Evolutionary conservation across 2,888 invertebrate genomes (phyloP).

Genomic region (Rhabditoides inermis): DNA sequence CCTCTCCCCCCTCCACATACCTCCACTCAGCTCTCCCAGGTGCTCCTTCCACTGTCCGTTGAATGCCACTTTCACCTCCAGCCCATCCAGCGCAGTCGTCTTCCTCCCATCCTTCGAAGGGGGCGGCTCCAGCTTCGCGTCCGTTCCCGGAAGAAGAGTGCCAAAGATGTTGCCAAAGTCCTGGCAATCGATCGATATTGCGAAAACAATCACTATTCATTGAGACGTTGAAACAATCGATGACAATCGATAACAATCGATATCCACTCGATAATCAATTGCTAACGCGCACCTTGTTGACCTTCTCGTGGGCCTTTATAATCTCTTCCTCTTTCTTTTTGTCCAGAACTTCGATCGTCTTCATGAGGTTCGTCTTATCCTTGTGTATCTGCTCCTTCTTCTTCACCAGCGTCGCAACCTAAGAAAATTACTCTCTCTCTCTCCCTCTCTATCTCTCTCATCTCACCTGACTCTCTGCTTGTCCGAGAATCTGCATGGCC

Average conservation of each 20-base stretch:
- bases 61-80: slow-evolving; percentile 82
- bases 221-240: slow-evolving; percentile 7
- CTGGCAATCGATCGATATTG: slow-evolving; percentile 30
- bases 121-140: slow-evolving; percentile 71
- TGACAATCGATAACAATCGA: slow-evolving; percentile 5
- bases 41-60: slow-evolving; percentile 91
- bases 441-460: no score
- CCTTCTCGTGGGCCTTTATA: slow-evolving; percentile 70
- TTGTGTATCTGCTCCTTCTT: slow-evolving; percentile 68
- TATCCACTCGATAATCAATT: no score
- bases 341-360: slow-evolving; percentile 78
- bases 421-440: slow-evolving; percentile 23
- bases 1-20: slow-evolving; percentile 55
- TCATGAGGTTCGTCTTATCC: slow-evolving; percentile 68
- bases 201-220: background rate
- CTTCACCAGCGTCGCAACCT: slow-evolving; percentile 66
- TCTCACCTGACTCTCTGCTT: slow-evolving; percentile 72
- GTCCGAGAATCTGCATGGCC: slow-evolving; percentile 76
- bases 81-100: slow-evolving; percentile 73
- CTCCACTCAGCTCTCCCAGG: slow-evolving; percentile 87
- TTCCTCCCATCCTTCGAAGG: no score
- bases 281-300: slow-evolving; percentile 62
- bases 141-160: slow-evolving; percentile 78
- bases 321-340: slow-evolving; percentile 78
- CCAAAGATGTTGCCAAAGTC: slow-evolving; percentile 92